Conservation (phyloP, 1,140 invertebrate species). For the Atopsyche davidsoni region DNA sequence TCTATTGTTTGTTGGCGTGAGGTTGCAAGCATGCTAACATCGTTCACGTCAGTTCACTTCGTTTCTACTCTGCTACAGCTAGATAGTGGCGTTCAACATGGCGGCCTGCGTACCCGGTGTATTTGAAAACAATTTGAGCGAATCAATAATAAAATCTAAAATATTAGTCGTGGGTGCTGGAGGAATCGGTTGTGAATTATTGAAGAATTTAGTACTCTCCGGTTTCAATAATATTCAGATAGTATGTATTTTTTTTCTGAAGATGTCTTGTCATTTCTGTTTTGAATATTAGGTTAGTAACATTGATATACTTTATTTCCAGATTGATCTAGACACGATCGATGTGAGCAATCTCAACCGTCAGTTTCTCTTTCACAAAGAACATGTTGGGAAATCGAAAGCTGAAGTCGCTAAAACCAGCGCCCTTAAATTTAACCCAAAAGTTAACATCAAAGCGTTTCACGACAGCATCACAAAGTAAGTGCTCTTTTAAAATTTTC, state of each 20-base stretch:
- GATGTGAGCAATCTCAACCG: conserved; percentile 99
- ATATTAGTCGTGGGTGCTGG: conserved; percentile 93
- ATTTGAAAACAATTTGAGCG: conserved; percentile 53
- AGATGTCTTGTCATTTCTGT: background rate
- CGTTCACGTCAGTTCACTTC: no score
- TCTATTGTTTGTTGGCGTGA: no score
- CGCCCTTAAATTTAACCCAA: conserved; percentile 82
- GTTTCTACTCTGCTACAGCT: no score
- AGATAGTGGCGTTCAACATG: conserved; percentile 32
- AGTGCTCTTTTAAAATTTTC: conserved; percentile 32
- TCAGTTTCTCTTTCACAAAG: conserved; percentile 95
- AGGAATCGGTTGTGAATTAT: conserved; percentile 97
- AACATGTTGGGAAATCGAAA: conserved; percentile 98
- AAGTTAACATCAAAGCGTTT: conserved; percentile 81
- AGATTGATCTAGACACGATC: conserved; percentile 99
- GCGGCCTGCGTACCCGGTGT: conserved; percentile 58
- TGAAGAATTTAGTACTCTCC: conserved; percentile 94
- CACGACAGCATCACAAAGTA: conserved; percentile 93
- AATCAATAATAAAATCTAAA: conserved; percentile 51
- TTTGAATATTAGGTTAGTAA: background rate
- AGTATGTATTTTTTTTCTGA: conserved; percentile 55
- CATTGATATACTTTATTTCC: conserved; percentile 40
- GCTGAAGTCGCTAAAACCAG: conserved; percentile 81
- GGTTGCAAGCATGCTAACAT: no score
- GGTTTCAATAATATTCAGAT: conserved; percentile 93